phyloP scores from a whole-genome alignment of 1,140 invertebrate genomes.

The Ceratosolen solmsi region DNA sequence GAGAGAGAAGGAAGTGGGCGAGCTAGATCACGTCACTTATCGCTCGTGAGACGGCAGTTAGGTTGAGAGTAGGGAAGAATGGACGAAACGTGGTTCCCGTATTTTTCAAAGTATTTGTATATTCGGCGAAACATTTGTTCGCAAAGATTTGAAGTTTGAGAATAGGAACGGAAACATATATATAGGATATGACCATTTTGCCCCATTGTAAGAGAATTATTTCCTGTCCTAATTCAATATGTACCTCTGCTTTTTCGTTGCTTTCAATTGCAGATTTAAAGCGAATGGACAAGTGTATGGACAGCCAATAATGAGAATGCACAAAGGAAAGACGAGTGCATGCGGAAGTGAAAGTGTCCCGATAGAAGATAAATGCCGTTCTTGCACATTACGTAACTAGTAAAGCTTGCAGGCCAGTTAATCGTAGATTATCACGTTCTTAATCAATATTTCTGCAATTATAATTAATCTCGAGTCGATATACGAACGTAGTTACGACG shows the following conservation, averaged over 20 bases:
- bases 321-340: neutral
- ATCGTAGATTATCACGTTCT: neutral
- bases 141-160: neutral
- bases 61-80: too few species aligned
- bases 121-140: neutral
- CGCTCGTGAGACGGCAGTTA: too few species aligned
- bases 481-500: neutral
- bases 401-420: neutral
- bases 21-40: neutral
- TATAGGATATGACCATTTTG: neutral
- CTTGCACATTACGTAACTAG: too few species aligned
- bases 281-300: neutral
- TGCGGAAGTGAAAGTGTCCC: neutral
- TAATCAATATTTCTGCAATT: neutral
- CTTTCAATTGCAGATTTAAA: too few species aligned
- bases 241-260: neutral
- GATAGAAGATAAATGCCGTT: neutral
- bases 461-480: neutral
- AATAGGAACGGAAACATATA: neutral
- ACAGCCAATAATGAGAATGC: neutral
- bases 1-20: neutral
- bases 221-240: neutral
- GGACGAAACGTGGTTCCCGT: neutral
- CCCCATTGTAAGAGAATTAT: neutral
- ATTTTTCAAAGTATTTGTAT: neutral